phyloP scores from a whole-genome alignment of 2,797 vertebrate genomes.

The Poecilia velifera region DNA sequence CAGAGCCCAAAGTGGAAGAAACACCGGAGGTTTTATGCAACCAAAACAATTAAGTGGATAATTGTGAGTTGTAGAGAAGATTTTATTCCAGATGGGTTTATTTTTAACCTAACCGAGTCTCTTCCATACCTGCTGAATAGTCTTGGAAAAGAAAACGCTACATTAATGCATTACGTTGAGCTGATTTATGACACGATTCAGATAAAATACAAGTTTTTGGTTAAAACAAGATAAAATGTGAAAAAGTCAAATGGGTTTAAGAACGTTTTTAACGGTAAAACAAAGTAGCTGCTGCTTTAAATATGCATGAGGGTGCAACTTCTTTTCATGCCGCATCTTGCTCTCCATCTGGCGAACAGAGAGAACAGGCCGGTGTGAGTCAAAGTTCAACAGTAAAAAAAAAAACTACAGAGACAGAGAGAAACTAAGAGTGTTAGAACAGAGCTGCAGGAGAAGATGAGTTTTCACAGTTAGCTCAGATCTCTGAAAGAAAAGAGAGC shows the following conservation, averaged over 20 bases:
- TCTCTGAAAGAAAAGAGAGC: slow-evolving; percentile 14
- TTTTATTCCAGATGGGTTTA: too few species aligned
- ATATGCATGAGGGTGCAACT: slow-evolving; percentile 41
- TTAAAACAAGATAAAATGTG: background rate
- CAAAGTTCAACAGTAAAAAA: slow-evolving; percentile 30
- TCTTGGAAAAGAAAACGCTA: background rate
- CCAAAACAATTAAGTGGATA: background rate
- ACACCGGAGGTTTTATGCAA: background rate
- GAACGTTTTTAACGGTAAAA: background rate
- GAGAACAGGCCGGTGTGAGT: slow-evolving; percentile 26
- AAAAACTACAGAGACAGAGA: slow-evolving; percentile 27
- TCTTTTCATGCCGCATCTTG: background rate
- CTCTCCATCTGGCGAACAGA: slow-evolving; percentile 20
- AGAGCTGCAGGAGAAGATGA: slow-evolving; percentile 23
- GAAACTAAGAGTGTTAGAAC: slow-evolving; percentile 16
- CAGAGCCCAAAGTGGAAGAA: slow-evolving; percentile 1
- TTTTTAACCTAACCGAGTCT: background rate
- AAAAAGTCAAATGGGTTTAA: background rate
- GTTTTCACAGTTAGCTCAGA: slow-evolving; percentile 33
- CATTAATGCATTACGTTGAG: background rate
- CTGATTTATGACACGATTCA: background rate
- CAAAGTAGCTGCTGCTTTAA: slow-evolving; percentile 20
- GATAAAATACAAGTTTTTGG: background rate
- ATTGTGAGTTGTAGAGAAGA: background rate
- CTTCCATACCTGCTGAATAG: background rate